Base-by-base conservation (phyloP, 2,113 vertebrate genomes). In the Paratilapia polleni region DNA sequence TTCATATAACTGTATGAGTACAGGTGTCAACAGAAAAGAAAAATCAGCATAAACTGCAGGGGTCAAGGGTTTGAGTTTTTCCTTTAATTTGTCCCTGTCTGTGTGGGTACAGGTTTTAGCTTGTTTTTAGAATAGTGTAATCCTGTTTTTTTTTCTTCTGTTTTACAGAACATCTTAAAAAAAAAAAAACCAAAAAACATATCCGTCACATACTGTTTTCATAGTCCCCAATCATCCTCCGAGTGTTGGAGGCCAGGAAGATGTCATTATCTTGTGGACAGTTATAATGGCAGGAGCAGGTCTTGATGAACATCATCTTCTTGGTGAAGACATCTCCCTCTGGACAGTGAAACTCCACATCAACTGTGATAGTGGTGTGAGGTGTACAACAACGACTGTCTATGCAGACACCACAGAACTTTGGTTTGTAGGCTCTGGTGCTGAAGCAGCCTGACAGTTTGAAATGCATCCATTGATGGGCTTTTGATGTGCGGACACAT, bases 291-390 rank as follows among this genome's bases (percentile, higher is more conserved):
- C 96, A 97, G 87, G 95, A 94, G 86, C 96, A 97, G 59, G 87
- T 91, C 89, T 93, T 95, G 90, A 97, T 96, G 77, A 97, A 94
- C 96, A 97, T 97, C 94, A 97, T 96, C 89, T 90, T 89, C 41
- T 43, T 43, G 19, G 66, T 90, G 91, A 97, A 96, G 41, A 82
- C 78, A 28, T 96, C 96, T 1, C 97, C 96, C 63, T 96, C 95
- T 0, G 96, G 96, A 80, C 96, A 97, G 57, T 1, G 89, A 87
- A 97, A 97, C 80, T 96, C 93, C 89, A 97, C 94, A 3, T 95
- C 83, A 0, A 11, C 14, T 0, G 96, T 97, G 90, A 87, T 57
- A 61, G 95, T 95, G 81, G 83, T 1, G 4, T 89, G 90, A 0
- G 95, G 96, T 0, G 94, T 96, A 94, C 96, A 97, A 92, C 96